phyloP scores from a whole-genome alignment of 1,140 invertebrate species.

The Drosophila pseudoobscura region DNA sequence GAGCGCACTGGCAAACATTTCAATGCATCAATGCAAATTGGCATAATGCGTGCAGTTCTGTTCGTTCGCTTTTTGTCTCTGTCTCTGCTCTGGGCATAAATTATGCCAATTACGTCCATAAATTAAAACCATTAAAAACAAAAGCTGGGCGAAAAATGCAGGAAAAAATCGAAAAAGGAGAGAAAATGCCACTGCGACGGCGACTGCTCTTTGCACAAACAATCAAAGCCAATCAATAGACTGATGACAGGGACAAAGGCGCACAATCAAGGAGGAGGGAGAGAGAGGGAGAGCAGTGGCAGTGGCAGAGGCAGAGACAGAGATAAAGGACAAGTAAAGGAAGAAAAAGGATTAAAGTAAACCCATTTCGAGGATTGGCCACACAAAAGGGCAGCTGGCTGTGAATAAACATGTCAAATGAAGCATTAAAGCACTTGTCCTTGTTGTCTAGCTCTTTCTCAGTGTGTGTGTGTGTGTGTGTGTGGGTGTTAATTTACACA shows the following conservation, averaged over 20 bases:
- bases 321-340: constrained; percentile 2
- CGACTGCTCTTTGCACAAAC: constrained; percentile 41
- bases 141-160: constrained; percentile 1
- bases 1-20: constrained; percentile 32
- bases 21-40: constrained; percentile 64
- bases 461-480: constrained; percentile 5
- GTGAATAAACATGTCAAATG: constrained; percentile 78
- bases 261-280: constrained; percentile 52
- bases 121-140: constrained; percentile 63
- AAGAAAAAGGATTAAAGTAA: constrained; percentile 72
- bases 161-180: constrained; percentile 2
- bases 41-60: constrained; percentile 54
- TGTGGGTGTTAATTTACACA: constrained; percentile 49
- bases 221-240: constrained; percentile 74
- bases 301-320: constrained; percentile 8
- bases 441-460: constrained; percentile 33
- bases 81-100: constrained; percentile 44
- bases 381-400: constrained; percentile 70
- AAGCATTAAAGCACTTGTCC: constrained; percentile 78
- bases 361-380: constrained; percentile 49
- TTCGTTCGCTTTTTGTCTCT: constrained; percentile 7
- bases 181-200: constrained; percentile 4
- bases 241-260: constrained; percentile 65
- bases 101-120: constrained; percentile 72
- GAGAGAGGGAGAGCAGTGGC: constrained; percentile 8